phyloP scores from a whole-genome alignment of 2,797 vertebrate species.

The Poecilia wingei region DNA sequence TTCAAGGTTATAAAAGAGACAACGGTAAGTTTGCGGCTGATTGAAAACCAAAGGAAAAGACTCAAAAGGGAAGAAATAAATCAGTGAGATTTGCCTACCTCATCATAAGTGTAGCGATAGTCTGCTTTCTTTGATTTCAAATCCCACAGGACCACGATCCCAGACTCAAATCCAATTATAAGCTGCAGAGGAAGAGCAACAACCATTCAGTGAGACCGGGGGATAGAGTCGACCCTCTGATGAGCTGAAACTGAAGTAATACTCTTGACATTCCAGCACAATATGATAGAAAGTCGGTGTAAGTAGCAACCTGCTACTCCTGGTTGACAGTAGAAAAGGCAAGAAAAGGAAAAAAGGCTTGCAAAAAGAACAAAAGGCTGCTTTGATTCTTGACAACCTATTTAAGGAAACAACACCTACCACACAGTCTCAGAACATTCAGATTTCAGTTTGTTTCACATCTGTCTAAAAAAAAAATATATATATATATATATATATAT shows the following conservation, averaged over 20 bases:
- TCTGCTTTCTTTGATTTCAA: conserved; percentile 99
- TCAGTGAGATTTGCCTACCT: conserved; percentile 84
- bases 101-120: conserved; percentile 97
- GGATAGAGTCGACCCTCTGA: conserved; percentile 59
- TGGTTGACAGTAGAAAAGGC: conserved; percentile 30
- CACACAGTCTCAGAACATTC: background rate
- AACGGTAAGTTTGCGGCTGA: conserved; percentile 10
- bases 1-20: conserved; percentile 33
- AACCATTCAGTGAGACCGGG: conserved; percentile 61
- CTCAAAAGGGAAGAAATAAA: conserved; percentile 48
- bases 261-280: conserved; percentile 66
- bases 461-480: background rate
- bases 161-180: conserved; percentile 98
- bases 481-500: too few species aligned
- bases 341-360: conserved; percentile 1
- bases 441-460: conserved; percentile 14
- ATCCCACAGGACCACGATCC: conserved; percentile 97
- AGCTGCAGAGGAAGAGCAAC: conserved; percentile 85
- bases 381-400: conserved; percentile 13
- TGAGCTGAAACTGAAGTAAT: conserved; percentile 59
- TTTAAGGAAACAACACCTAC: conserved; percentile 30
- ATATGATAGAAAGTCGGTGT: conserved; percentile 52
- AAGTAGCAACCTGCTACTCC: conserved; percentile 39
- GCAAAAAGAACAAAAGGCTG: background rate
- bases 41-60: conserved; percentile 35